Evolutionary conservation across 2,888 invertebrate genomes (phyloP).

Genomic region (Stenodema calcarata): DNA sequence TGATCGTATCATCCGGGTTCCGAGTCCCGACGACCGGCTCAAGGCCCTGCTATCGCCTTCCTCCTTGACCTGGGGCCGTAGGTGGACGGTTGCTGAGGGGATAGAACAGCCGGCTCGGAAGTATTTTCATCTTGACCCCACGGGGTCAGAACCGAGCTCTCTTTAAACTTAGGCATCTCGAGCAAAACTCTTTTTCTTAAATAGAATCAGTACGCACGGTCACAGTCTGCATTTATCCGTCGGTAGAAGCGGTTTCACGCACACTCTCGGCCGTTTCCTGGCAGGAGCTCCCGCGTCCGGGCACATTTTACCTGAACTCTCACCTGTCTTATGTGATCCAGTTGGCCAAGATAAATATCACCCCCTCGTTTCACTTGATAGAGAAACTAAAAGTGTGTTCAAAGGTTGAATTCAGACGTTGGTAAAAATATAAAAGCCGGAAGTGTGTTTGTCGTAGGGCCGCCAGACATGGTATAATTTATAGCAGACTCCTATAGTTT

Average conservation of each 20-base stretch:
- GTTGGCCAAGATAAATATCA: constrained; percentile 21
- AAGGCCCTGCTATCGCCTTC: neutral
- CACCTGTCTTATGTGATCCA: constrained; percentile 9
- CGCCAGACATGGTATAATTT: too few species aligned
- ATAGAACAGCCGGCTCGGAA: neutral
- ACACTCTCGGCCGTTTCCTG: neutral
- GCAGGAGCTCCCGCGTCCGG: neutral
- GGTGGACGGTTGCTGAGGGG: neutral
- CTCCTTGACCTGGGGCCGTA: constrained; percentile 21
- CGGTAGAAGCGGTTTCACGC: neutral
- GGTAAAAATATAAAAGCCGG: neutral
- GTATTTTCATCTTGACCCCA: constrained; percentile 37
- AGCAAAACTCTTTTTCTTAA: constrained; percentile 20
- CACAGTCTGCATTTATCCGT: neutral
- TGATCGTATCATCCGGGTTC: too few species aligned
- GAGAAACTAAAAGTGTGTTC: neutral
- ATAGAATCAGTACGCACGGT: constrained; percentile 27
- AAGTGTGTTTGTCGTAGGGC: neutral
- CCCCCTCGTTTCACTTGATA: neutral
- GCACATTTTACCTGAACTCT: constrained; percentile 11
- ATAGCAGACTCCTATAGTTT: too few species aligned
- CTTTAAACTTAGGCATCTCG: constrained; percentile 7
- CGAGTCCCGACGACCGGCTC: too few species aligned
- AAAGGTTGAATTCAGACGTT: neutral
- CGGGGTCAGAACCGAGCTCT: constrained; percentile 15